Evolutionary conservation across 2,113 vertebrate species (phyloP), one percentile per base, ranked within the genome.

Genomic region (Rhabdornis inornatus): DNA sequence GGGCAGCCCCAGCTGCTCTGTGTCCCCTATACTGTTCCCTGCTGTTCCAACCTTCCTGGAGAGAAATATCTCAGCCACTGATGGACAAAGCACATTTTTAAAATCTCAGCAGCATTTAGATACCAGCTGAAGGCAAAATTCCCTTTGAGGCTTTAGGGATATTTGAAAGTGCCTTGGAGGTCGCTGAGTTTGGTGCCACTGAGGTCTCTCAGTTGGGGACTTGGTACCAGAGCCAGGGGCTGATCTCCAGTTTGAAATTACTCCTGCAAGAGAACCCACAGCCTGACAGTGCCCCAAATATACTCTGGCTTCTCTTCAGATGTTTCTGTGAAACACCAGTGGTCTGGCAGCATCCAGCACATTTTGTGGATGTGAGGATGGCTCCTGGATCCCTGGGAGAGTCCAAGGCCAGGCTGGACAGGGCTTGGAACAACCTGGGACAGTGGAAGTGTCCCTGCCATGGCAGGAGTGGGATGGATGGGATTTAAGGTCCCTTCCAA

Each of bases 401-500:
- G 53, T 1, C 71, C 71, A 0, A 22, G 37, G 37, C 35, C 71
- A 59, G 61, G 30, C 5, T 66, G 71, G 56, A 55, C 2, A 2
- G 80, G 22, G n/a, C 17, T 53, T 1, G 59, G 49, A 72, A 49
- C 47, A 35, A 1, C 39, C 57, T 37, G 39, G 47, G 31, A 23
- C 9, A 6, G 31, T 21, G 71, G 1, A 77, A 7, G 6, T 14
- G 71, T 18, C 71, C 61, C 31, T 66, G 70, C 40, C 19, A 4
- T 15, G 33, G 27, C 33, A 27, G 22, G 45, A 2, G 1, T 1
- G 33, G 33, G 3, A 1, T 13, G 17, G 0, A 19, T 4, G 4
- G 13, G n/a, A 3, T 75, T 37, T 52, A 44, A 42, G 37, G 1
- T 44, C 27, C 9, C 6, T 50, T 14, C 37, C 72, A 27, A 17